Conservation (phyloP, 2,113 vertebrate genomes). For the Geococcyx californianus region DNA sequence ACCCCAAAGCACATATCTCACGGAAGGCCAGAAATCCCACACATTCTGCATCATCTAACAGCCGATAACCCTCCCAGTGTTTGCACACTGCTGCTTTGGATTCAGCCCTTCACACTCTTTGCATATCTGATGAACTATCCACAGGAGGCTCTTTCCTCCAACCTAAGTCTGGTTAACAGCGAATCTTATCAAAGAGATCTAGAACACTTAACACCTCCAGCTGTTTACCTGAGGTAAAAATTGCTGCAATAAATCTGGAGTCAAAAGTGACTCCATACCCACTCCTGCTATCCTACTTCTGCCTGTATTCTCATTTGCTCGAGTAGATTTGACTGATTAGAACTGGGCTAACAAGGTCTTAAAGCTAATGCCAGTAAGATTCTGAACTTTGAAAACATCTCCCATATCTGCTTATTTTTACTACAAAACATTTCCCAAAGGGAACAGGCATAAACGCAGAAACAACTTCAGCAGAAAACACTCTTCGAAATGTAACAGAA, state of each 20-base stretch:
- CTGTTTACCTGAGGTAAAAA: background rate
- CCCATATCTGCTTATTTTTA: background rate
- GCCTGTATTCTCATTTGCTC: background rate
- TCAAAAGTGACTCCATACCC: background rate
- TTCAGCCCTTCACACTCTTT: background rate
- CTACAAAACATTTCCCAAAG: background rate
- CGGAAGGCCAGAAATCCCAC: background rate
- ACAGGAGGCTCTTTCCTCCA: background rate
- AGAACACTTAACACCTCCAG: background rate
- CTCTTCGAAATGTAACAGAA: background rate
- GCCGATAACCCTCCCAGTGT: too few species aligned
- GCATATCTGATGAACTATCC: background rate
- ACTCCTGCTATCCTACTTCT: background rate
- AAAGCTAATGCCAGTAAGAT: background rate
- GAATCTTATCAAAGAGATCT: background rate
- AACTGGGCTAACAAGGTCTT: background rate
- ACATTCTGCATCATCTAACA: background rate
- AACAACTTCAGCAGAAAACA: background rate
- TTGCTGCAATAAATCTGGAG: background rate
- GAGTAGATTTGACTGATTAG: background rate
- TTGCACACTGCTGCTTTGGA: background rate
- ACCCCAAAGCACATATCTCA: accelerated
- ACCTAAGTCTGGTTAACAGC: background rate
- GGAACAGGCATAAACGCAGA: background rate
- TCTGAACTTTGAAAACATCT: background rate